phyloP scores from a whole-genome alignment of 2,888 invertebrate genomes.

The Ophion slaviceki region DNA sequence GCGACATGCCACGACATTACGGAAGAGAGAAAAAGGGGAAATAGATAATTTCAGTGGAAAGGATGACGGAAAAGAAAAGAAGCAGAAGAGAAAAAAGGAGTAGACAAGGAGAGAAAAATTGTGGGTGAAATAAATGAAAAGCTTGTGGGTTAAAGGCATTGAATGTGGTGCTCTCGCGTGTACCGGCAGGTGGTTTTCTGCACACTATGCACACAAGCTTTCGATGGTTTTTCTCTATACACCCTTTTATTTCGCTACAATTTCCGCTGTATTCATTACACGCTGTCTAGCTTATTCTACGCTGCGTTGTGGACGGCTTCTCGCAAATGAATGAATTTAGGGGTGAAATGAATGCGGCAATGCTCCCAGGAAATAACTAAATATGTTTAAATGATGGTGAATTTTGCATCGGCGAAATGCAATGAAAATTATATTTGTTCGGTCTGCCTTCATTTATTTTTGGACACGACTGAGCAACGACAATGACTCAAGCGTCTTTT shows the following conservation, averaged over 20 bases:
- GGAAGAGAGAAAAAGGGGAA: constrained; percentile 30
- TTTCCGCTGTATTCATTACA: constrained; percentile 28
- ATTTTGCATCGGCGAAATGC: too few relatives aligned
- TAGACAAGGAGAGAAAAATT: constrained; percentile 42
- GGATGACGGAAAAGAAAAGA: constrained; percentile 40
- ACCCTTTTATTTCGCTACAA: constrained; percentile 55
- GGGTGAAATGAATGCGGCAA: neutral
- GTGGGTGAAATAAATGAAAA: constrained; percentile 64
- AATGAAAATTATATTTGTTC: too few relatives aligned
- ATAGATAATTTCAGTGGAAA: constrained; percentile 60
- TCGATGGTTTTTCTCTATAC: constrained; percentile 28
- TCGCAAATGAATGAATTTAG: neutral
- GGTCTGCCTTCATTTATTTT: too few relatives aligned
- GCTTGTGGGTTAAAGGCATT: constrained; percentile 60
- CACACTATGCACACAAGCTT: constrained; percentile 22
- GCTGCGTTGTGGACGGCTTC: neutral
- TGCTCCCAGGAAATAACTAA: neutral
- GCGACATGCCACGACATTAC: constrained; percentile 11
- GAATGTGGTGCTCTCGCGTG: constrained; percentile 47
- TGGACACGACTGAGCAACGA: too few relatives aligned
- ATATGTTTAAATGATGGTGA: neutral
- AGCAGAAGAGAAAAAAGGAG: neutral
- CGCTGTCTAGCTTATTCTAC: constrained; percentile 20
- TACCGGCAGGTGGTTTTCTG: constrained; percentile 53
- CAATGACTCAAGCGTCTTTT: too few relatives aligned